A percentile compares a stretch with the other conserved stretches of the same genome.
Conservation (phyloP, 1,140 invertebrate species). For the Sesamia nonagrioides region DNA sequence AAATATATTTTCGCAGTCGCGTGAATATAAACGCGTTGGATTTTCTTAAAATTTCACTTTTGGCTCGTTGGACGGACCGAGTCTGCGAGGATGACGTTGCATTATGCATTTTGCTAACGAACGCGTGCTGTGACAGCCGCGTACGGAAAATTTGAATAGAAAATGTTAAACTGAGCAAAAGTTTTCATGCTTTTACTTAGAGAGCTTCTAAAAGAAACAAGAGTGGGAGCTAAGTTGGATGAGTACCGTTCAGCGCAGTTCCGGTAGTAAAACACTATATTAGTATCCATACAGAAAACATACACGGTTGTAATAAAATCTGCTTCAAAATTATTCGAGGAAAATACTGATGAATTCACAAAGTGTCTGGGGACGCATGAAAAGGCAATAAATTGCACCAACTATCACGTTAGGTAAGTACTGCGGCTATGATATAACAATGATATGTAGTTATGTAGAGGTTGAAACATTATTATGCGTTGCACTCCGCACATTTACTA, state of each 20-base stretch:
- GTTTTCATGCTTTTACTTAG: slow-evolving; percentile 50
- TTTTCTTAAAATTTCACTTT: slow-evolving; percentile 62
- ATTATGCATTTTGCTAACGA: slow-evolving; percentile 80
- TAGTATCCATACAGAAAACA: background rate
- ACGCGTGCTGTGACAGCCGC: slow-evolving; percentile 62
- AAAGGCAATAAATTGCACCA: slow-evolving; percentile 32
- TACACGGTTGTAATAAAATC: background rate
- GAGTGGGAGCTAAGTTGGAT: slow-evolving; percentile 27
- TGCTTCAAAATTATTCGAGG: background rate
- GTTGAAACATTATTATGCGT: slow-evolving; percentile 37
- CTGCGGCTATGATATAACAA: slow-evolving; percentile 26
- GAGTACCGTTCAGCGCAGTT: background rate
- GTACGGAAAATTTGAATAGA: slow-evolving; percentile 68
- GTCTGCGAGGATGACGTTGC: slow-evolving; percentile 61
- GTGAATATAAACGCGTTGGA: slow-evolving; percentile 20
- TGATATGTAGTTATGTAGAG: slow-evolving; percentile 27
- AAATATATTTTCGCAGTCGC: slow-evolving; percentile 23
- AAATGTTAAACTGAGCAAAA: slow-evolving; percentile 60
- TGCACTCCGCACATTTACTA: slow-evolving; percentile 22
- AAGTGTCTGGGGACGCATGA: slow-evolving; percentile 26
- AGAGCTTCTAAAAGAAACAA: slow-evolving; percentile 48
- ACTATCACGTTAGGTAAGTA: slow-evolving; percentile 31
- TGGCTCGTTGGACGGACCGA: slow-evolving; percentile 43
- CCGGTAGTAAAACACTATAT: background rate
- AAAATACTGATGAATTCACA: slow-evolving; percentile 32